Conservation (phyloP, 1,140 invertebrate genomes). For the Ptiloglossa arizonensis region DNA sequence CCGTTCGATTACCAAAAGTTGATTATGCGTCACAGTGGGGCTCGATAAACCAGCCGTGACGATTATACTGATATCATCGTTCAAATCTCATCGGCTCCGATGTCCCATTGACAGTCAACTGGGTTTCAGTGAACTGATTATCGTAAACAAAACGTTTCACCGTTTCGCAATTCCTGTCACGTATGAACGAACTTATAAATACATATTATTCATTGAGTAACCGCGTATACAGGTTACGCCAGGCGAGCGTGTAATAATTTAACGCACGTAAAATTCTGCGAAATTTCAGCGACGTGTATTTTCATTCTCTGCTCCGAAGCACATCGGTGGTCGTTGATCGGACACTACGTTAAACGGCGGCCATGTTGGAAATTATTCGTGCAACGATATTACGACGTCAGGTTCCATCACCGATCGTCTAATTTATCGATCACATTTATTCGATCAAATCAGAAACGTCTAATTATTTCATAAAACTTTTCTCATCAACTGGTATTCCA, state of each 20-base stretch:
- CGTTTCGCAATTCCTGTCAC: constrained; percentile 21
- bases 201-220: constrained; percentile 55
- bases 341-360: too few relatives aligned
- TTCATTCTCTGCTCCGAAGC: background rate
- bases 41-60: background rate
- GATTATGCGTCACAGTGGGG: background rate
- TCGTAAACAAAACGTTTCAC: background rate
- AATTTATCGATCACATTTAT: too few relatives aligned
- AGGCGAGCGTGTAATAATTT: constrained; percentile 35
- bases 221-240: constrained; percentile 1
- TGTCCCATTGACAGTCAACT: constrained; percentile 17
- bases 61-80: background rate
- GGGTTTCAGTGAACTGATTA: constrained; percentile 26
- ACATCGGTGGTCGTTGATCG: background rate
- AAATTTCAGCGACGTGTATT: background rate
- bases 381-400: too few relatives aligned
- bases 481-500: too few relatives aligned
- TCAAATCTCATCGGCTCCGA: constrained; percentile 18
- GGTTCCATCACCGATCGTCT: too few relatives aligned
- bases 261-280: constrained; percentile 4
- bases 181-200: constrained; percentile 37
- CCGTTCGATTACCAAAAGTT: background rate
- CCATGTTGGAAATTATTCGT: too few relatives aligned
- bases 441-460: too few relatives aligned
- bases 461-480: too few relatives aligned